Conservation (phyloP, 2,113 vertebrate genomes). For the Thomomys bottae region DNA sequence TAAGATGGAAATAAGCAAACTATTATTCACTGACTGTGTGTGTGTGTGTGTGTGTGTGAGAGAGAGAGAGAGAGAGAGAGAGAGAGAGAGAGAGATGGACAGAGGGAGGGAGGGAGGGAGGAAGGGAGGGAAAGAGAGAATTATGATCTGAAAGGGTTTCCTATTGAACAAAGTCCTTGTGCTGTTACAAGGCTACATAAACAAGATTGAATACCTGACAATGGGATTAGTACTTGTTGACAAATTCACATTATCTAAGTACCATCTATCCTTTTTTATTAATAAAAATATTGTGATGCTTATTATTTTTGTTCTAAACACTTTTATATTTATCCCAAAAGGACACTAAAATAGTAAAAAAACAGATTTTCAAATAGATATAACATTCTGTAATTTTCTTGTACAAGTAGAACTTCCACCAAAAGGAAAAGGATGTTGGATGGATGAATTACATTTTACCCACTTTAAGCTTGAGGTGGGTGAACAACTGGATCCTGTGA, state of each 20-base stretch:
- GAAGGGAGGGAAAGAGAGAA: too few species aligned
- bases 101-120: too few species aligned
- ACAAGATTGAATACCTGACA: background rate
- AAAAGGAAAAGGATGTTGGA: background rate
- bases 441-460: background rate
- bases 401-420: background rate
- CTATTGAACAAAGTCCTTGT: background rate
- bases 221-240: background rate
- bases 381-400: conserved; percentile 1
- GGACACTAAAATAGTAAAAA: background rate
- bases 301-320: background rate
- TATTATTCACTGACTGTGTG: background rate
- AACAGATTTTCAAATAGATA: background rate
- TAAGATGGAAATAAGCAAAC: background rate
- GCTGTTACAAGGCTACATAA: background rate
- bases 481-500: background rate
- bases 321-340: background rate
- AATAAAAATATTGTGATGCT: background rate
- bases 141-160: background rate
- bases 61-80: too few species aligned
- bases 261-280: background rate
- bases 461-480: background rate
- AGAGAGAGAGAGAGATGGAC: too few species aligned
- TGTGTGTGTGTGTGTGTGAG: too few species aligned
- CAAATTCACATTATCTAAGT: background rate